Conservation (phyloP, 2,797 vertebrate genomes). For the Malacoctenus gilli region DNA sequence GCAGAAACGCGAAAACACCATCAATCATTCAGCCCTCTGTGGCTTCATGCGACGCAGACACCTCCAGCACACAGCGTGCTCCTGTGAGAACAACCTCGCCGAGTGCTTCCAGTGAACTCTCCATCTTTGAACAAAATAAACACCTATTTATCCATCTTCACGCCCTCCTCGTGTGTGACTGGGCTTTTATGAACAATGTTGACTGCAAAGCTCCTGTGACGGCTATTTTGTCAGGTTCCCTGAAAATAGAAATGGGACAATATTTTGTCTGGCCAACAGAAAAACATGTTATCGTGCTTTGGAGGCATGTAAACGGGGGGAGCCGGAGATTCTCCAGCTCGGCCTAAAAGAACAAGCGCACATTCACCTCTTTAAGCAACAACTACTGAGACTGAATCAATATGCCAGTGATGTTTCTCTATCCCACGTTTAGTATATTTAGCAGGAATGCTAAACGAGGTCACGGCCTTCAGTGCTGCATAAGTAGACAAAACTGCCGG, state of each 20-base stretch:
- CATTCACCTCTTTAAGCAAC: constrained; percentile 31
- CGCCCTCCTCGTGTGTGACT: constrained; percentile 8
- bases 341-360: constrained; percentile 28
- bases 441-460: constrained; percentile 30
- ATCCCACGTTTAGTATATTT: constrained; percentile 2
- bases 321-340: constrained; percentile 31
- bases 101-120: constrained; percentile 1
- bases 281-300: constrained; percentile 26
- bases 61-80: constrained; percentile 30
- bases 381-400: constrained; percentile 13
- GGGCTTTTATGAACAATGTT: not conserved
- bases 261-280: constrained; percentile 12
- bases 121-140: not conserved
- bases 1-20: constrained; percentile 50
- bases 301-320: constrained; percentile 32
- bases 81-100: not conserved
- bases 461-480: constrained; percentile 36
- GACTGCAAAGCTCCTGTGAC: not conserved
- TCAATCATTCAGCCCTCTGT: constrained; percentile 51
- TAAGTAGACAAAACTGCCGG: constrained; percentile 29
- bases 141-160: not conserved
- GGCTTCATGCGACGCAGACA: constrained; percentile 25
- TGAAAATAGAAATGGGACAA: constrained; percentile 11
- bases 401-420: constrained; percentile 7
- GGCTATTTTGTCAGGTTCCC: constrained; percentile 1